Percentiles rank a stretch among this genome's conserved stretches.
Evolutionary conservation across 2,797 vertebrate genomes (phyloP).

Genomic region (Avahi laniger): DNA sequence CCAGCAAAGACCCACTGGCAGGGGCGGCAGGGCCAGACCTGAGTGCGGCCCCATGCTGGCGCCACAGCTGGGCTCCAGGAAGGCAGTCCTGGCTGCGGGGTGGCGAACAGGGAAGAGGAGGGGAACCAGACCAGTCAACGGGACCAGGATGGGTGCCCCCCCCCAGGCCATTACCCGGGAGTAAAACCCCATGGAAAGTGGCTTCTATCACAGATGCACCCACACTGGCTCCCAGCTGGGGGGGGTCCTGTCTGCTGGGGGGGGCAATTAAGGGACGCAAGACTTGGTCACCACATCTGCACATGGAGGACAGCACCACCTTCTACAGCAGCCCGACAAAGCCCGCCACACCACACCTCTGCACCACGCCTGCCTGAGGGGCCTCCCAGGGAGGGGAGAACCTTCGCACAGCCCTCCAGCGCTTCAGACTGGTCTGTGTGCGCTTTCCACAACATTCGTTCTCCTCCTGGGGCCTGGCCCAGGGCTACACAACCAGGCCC

Average conservation of each 20-base stretch:
- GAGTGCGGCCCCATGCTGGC: too few species aligned
- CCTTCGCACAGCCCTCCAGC: neutral
- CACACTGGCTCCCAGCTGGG: fast-evolving
- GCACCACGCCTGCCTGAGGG: neutral
- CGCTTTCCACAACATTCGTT: too few species aligned
- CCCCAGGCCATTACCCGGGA: neutral
- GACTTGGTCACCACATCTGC: neutral
- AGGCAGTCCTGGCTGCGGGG: too few species aligned
- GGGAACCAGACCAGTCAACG: neutral
- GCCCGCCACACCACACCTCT: fast-evolving
- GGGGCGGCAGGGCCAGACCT: neutral
- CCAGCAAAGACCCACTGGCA: neutral
- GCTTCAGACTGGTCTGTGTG: fast-evolving
- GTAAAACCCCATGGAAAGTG: fast-evolving
- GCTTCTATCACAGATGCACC: neutral
- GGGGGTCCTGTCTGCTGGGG: neutral
- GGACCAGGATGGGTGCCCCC: neutral
- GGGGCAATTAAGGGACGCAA: neutral
- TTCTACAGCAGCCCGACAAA: neutral
- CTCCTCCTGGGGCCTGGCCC: neutral
- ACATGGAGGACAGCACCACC: neutral
- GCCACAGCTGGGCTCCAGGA: neutral
- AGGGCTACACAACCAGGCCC: neutral
- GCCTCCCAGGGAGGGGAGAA: neutral
- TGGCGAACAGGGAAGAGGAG: too few species aligned